Percentiles rank a stretch among this genome's conserved stretches.
phyloP scores from a whole-genome alignment of 2,888 invertebrate genomes.

The Drosophila tripunctata region DNA sequence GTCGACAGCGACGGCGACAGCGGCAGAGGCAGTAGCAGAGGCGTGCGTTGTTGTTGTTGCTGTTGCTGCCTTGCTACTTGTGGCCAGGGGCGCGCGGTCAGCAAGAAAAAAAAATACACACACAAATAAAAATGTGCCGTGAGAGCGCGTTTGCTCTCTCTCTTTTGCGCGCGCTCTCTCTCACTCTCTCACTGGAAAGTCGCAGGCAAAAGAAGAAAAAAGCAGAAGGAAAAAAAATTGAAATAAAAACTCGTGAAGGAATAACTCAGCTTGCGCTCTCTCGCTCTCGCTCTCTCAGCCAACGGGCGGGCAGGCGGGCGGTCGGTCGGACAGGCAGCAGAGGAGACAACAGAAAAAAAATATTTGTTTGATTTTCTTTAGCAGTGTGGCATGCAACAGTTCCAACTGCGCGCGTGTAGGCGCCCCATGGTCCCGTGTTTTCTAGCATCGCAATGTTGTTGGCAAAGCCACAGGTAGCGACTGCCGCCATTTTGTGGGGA shows the following conservation, averaged over 20 bases:
- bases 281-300: slow-evolving; percentile 2
- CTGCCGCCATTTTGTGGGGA: slow-evolving; percentile 11
- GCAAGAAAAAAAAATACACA: slow-evolving; percentile 25
- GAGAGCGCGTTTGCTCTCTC: slow-evolving; percentile 21
- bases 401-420: slow-evolving; percentile 61
- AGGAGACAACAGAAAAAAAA: no score
- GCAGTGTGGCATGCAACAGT: slow-evolving; percentile 60
- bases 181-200: slow-evolving; percentile 60
- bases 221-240: slow-evolving; percentile 7
- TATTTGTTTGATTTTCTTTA: slow-evolving; percentile 38
- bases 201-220: slow-evolving; percentile 38
- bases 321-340: no score
- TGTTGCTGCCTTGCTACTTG: slow-evolving; percentile 60
- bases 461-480: slow-evolving; percentile 50
- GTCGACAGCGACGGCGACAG: slow-evolving; percentile 26
- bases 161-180: slow-evolving; percentile 1
- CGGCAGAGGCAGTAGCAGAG: slow-evolving; percentile 32
- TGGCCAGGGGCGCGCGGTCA: slow-evolving; percentile 69
- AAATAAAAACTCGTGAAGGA: slow-evolving; percentile 39
- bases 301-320: no score
- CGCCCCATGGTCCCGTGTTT: slow-evolving; percentile 51
- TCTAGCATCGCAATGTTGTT: no score
- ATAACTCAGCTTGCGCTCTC: slow-evolving; percentile 38
- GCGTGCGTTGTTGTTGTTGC: slow-evolving; percentile 38
- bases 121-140: slow-evolving; percentile 66